Evolutionary conservation across 1,140 invertebrate species (phyloP), one percentile per base, ranked within the genome.

Genomic region (Pogonomyrmex barbatus): DNA sequence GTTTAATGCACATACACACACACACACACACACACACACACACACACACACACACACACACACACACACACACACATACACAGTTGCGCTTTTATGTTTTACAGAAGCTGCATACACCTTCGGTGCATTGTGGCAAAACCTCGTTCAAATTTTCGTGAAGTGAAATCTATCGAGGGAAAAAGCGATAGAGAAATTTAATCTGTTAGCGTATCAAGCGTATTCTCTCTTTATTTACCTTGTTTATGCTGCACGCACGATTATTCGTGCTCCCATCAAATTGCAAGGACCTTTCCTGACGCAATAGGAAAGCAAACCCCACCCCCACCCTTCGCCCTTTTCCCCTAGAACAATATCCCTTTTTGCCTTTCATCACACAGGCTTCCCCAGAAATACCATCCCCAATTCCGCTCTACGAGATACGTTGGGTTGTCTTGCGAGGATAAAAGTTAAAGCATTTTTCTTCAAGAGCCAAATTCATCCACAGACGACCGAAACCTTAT

Each of bases 361-460:
- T n/a, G 47, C 33, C 60, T 67, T 68, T 47, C 52, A 68, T 70
- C 76, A 39, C 17, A 24, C 47, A 56, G 24, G 30, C 2, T 67
- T 9, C 52, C 73, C 50, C 52, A 79, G 52, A 65, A 60, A 79
- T 77, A 85, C 68, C n/a, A 68, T 47, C 24, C 14, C 68, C 54
- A 33, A 45, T 33, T 75, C 54, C 50, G 33, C 42, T 73, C 33
- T 30, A 73, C 42, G 12, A 17, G 30, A 70, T 47, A 36, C 33
- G 24, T 24, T 24, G n/a, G 5, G 42, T 54, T 83, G 68, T 83
- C 60, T 73, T 60, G 30, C 45, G 30, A 50, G 33, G 54, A 83
- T 45, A 45, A 36, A 83, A 39, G 68, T 60, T 73, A 50, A 75
- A 75, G 68, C 45, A 73, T 62, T 83, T 83, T 75, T 62, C 52